A percentile compares a stretch with the other conserved stretches of the same genome.
Evolutionary conservation across 2,888 invertebrate genomes (phyloP).

Genomic region (Caenorhabditis afra): DNA sequence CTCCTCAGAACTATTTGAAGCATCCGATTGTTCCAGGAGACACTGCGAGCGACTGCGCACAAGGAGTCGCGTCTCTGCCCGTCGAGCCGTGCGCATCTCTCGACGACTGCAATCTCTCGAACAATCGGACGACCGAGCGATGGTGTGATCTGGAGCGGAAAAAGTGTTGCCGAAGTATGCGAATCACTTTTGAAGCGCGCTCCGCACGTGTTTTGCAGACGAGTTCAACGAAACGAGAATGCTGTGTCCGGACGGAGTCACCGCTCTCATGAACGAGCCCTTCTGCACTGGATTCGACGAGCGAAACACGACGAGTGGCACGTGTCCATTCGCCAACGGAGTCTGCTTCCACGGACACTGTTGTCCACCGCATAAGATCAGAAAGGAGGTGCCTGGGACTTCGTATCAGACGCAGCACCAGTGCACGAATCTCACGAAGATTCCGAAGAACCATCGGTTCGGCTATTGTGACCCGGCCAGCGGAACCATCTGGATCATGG

Average conservation of each 20-base stretch:
- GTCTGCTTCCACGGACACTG: conserved; percentile 35
- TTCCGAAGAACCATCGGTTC: background rate
- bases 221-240: conserved; percentile 6
- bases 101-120: conserved; percentile 31
- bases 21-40: conserved; percentile 11
- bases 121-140: background rate
- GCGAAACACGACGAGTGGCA: conserved; percentile 11
- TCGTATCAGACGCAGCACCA: conserved; percentile 9
- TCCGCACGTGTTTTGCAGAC: conserved; percentile 14
- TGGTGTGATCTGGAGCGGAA: conserved; percentile 37
- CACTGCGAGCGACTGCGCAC: background rate
- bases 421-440: conserved; percentile 14
- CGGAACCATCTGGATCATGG: conserved; percentile 19
- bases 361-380: conserved; percentile 21
- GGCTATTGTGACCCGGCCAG: conserved; percentile 37
- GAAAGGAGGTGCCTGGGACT: background rate
- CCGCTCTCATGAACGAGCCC: conserved; percentile 23
- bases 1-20: background rate
- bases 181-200: background rate
- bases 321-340: conserved; percentile 9
- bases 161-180: conserved; percentile 38
- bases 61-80: conserved; percentile 8
- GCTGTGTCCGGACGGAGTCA: conserved; percentile 16
- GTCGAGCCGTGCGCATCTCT: background rate
- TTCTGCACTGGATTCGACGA: background rate